Conservation (phyloP, 2,888 invertebrate species). For the Capitulum mitella region DNA sequence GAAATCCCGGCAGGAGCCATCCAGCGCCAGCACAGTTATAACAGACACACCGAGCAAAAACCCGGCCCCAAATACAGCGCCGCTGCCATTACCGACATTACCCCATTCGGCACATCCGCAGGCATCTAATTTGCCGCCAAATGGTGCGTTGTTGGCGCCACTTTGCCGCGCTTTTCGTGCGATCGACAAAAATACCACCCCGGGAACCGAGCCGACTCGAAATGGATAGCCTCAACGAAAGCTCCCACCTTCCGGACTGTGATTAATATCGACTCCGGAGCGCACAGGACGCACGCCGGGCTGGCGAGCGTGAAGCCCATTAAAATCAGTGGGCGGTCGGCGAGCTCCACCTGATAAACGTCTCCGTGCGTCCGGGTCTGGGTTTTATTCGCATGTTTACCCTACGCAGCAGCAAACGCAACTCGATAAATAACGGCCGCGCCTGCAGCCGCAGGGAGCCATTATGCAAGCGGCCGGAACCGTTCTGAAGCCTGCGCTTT, state of each 20-base stretch:
- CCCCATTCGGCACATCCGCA: background rate
- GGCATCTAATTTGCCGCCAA: background rate
- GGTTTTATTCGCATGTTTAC: conserved; percentile 11
- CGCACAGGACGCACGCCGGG: background rate
- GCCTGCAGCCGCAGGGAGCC: background rate
- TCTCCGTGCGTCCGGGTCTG: background rate
- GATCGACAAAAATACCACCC: background rate
- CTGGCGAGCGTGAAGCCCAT: background rate
- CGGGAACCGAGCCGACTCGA: background rate
- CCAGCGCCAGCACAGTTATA: background rate
- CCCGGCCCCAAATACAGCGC: background rate
- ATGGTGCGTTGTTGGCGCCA: background rate
- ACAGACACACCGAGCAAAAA: background rate
- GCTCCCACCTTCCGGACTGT: background rate
- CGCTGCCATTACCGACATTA: background rate
- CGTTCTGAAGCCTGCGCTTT: no score
- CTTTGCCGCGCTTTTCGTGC: background rate
- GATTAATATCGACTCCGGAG: no score
- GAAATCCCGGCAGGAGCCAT: background rate
- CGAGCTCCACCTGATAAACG: background rate
- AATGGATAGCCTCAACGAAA: background rate
- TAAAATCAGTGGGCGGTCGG: background rate
- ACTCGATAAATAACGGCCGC: background rate
- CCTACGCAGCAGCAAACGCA: background rate
- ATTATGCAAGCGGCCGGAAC: background rate